Base-by-base conservation (phyloP, 1,140 invertebrate species). In the Drosophila elegans region DNA sequence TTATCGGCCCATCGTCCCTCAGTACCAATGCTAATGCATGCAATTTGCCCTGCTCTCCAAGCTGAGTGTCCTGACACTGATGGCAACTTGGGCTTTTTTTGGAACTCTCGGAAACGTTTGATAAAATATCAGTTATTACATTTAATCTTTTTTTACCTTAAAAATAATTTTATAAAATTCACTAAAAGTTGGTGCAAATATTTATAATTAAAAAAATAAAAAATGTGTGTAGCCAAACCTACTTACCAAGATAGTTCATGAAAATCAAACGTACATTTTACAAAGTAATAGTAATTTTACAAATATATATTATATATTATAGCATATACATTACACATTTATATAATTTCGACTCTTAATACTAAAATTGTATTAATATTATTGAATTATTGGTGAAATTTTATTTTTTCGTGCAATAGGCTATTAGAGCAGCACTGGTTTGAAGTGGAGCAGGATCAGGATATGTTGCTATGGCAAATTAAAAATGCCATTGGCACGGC, bases 401-500 rank as follows among this genome's bases (percentile, higher is more conserved):
- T 27, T 25, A 34, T 11, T 13, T 3, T 10, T 52, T 13, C 12
- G 12, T 11, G n/a, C 27, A 3, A 13, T 3, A 45, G 16, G 6
- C 1, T 13, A 39, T 16, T 4, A 27, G 9, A 27, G 9, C 51
- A 61, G 13, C 69, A 62, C 72, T 73, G 49, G 12, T 29, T n/a
- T 13, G 5, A 16, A 25, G n/a, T 45, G 38, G 21, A n/a, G 12
- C 46, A 3, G 67, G 67, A 71, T 71, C 67, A 29, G 64, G 21
- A 57, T 71, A 57, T 56, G 67, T 49, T 63, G 73, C 53, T 53
- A 49, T 64, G 55, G 74, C 62, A 89, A 89, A 89, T 89, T 89
- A 83, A 89, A 89, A 89, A 89, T 89, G 80, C 84, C 84, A 80
- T 71, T 71, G 80, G 79, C 60, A 71, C 51, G 59, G 41, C 57